Evolutionary conservation across 2,797 vertebrate genomes (phyloP), one percentile per base, ranked within the genome.

Genomic region (Sebastes kiyomatsui): DNA sequence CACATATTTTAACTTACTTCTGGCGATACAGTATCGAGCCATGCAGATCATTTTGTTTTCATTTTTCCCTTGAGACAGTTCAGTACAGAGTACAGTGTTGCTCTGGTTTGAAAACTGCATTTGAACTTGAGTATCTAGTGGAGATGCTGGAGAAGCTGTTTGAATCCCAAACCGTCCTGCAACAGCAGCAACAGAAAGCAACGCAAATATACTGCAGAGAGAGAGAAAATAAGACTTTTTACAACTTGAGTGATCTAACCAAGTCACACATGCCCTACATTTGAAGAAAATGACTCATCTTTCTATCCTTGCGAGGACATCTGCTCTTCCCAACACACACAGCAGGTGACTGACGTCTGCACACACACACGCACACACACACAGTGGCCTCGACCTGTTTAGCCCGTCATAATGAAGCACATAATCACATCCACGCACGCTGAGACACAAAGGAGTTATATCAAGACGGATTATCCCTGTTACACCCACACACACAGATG

Each of bases 381-480:
- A 54, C 65, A 46, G 30, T 14, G 71, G 32, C 88, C 77, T 77
- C 79, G 75, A 87, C 80, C 87, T 88, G 85, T 80, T 90, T 77
- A 80, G 77, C 52, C 75, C 8, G 10, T 81, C 86, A 87, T 86
- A 87, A 91, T 86, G 83, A 92, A 85, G 88, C 83, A 90, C 89
- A 79, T 90, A 90, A 92, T 91, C 86, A 85, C 86, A 86, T 87
- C 89, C 84, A 77, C 5, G 33, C 73, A 90, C n/a, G 32, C 84
- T n/a, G 86, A 90, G 87, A 92, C 83, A 90, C 89, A 91, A 92
- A 91, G 69, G 82, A 88, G 76, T 88, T 87, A 78, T 78, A 90
- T 90, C 75, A 83, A 77, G 85, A 90, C 79, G 89, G 92, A 93
- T 93, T 87, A 92, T 92, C 88, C 87, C 67, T 42, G 70, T 71